A percentile compares a stretch with the other conserved stretches of the same genome.
phyloP scores from a whole-genome alignment of 2,888 invertebrate species.

The Chesias legatella region DNA sequence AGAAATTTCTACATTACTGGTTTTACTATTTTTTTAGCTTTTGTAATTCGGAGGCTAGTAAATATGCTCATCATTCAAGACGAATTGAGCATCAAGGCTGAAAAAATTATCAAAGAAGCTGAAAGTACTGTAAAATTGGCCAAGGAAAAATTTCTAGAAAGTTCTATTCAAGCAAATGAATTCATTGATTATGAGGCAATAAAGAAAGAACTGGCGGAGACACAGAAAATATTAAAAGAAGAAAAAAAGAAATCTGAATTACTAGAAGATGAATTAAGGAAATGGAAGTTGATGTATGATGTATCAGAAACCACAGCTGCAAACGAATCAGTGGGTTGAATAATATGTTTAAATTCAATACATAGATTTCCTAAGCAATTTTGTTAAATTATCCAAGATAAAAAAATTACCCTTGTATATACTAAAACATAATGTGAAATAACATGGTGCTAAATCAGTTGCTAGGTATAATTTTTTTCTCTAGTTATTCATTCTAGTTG shows the following conservation, averaged over 20 bases:
- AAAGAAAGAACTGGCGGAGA: slow-evolving; percentile 40
- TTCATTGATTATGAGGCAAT: slow-evolving; percentile 36
- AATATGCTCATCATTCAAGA: slow-evolving; percentile 84
- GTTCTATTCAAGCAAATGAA: slow-evolving; percentile 39
- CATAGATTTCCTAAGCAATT: too few relatives aligned
- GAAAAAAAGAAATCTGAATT: slow-evolving; percentile 41
- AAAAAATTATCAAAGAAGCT: slow-evolving; percentile 85
- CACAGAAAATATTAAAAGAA: slow-evolving; percentile 40
- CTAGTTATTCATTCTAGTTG: too few relatives aligned
- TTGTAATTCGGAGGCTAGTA: slow-evolving; percentile 84
- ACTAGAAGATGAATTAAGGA: slow-evolving; percentile 46
- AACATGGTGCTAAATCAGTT: too few relatives aligned
- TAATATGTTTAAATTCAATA: too few relatives aligned
- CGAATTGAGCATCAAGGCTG: slow-evolving; percentile 80
- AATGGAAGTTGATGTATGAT: slow-evolving; percentile 39
- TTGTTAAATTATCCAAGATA: too few relatives aligned
- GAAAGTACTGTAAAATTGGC: slow-evolving; percentile 78
- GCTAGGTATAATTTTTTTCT: too few relatives aligned
- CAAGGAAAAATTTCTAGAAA: slow-evolving; percentile 49
- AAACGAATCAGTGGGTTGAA: too few relatives aligned
- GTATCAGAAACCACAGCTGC: not conserved
- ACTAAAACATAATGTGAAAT: too few relatives aligned
- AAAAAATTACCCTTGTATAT: too few relatives aligned
- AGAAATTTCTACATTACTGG: slow-evolving; percentile 90
- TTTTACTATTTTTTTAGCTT: slow-evolving; percentile 86